Conservation (phyloP, 2,888 invertebrate species). For the Norana najaformis region DNA sequence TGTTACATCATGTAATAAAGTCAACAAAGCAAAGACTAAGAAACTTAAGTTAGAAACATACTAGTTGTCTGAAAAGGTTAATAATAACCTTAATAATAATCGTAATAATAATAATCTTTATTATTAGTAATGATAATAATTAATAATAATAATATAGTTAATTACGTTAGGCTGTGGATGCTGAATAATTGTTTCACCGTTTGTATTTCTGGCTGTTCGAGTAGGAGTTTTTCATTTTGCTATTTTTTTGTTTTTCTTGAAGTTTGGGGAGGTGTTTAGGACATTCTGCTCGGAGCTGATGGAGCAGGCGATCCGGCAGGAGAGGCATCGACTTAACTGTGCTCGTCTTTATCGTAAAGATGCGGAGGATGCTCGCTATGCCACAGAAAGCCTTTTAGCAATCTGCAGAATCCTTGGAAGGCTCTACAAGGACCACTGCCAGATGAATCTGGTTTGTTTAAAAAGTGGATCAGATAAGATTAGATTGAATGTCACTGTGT, state of each 20-base stretch:
- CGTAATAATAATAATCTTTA: too few relatives aligned
- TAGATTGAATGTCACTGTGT: background rate
- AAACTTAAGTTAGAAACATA: too few relatives aligned
- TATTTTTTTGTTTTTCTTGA: background rate
- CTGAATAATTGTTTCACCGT: background rate
- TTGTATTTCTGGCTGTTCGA: background rate
- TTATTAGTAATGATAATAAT: too few relatives aligned
- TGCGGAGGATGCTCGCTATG: background rate
- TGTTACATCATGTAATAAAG: too few relatives aligned
- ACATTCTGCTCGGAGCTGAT: constrained; percentile 1
- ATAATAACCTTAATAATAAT: too few relatives aligned
- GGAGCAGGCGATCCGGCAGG: background rate
- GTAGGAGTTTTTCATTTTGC: background rate
- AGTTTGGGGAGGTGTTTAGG: background rate
- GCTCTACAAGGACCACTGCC: background rate
- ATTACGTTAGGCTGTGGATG: too few relatives aligned
- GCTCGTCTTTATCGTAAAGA: constrained; percentile 13
- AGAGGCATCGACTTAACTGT: background rate
- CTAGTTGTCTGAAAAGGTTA: too few relatives aligned
- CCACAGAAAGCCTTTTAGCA: background rate
- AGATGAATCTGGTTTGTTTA: constrained; percentile 13
- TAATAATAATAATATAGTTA: too few relatives aligned
- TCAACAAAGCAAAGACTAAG: too few relatives aligned
- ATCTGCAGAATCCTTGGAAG: background rate
- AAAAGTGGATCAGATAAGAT: background rate